Evolutionary conservation across 1,140 invertebrate species (phyloP), one percentile per base, ranked within the genome.

Genomic region (Atta cephalotes): DNA sequence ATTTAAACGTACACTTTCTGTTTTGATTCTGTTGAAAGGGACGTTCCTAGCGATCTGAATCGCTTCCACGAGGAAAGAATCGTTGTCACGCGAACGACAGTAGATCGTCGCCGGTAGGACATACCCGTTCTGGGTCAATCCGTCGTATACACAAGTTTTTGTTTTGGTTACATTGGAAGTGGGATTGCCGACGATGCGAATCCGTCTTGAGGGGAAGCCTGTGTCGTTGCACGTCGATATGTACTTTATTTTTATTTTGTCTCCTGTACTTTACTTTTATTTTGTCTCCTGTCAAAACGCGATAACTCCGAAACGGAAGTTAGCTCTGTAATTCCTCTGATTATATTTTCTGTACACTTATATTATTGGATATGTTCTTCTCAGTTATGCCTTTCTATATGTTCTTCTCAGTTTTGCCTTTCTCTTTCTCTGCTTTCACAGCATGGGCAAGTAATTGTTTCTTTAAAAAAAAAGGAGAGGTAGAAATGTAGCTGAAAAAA

Each of bases 1-100:
- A 72, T 28, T 80, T 87, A 62, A 58, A 87, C 49, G 58, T 62
- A 71, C 72, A 45, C 74, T 56, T 45, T 63, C 35, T 85, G 45
- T 80, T 87, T 68, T 77, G 35, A 28, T 71, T 77, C 45, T 79
- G 66, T 77, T 84, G 21, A 45, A 70, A 84, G 63, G 72, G 45
- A 60, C 60, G 63, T 81, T 56, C 71, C 45, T 60, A 62, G 74
- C 70, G 49, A 39, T 81, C 78, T 81, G 49, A 70, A 35, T 81
- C 78, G 21, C 35, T 25, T 45, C 65, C 63, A 70, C 63, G n/a
- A 53, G 49, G 66, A 68, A 31, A 35, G 31, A 35, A 49, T 70
- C 78, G 62, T 66, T 49, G 39, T 66, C 63, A 65, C 49, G 65
- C 56, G 45, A 35, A 28, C 35, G 39, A 39, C 49, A 16, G 35